phyloP scores from a whole-genome alignment of 2,888 invertebrate genomes.

The Amblyjoppa fuscipennis region DNA sequence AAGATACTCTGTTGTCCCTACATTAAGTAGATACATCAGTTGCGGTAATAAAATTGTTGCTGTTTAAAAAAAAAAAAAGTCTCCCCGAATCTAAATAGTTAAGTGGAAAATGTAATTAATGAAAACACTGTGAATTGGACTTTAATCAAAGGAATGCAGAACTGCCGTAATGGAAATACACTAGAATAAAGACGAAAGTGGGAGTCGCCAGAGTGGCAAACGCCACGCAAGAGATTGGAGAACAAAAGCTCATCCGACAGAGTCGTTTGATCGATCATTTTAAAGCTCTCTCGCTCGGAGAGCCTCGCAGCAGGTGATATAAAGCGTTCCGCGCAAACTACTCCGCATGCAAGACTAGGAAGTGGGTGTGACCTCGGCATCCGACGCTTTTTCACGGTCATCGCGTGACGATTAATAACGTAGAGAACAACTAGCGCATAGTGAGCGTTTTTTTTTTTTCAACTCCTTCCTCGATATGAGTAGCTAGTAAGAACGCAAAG shows the following conservation, averaged over 20 bases:
- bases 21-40: too few relatives aligned
- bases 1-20: too few relatives aligned
- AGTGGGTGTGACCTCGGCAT: slow-evolving; percentile 56
- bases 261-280: slow-evolving; percentile 31
- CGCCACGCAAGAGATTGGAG: slow-evolving; percentile 6
- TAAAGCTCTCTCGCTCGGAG: slow-evolving; percentile 41
- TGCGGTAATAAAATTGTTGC: too few relatives aligned
- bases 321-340: slow-evolving; percentile 37
- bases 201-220: neutral
- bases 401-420: slow-evolving; percentile 66
- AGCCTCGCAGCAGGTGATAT: slow-evolving; percentile 35
- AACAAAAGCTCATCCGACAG: slow-evolving; percentile 4
- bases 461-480: neutral
- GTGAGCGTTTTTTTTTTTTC: neutral
- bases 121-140: neutral
- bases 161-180: neutral
- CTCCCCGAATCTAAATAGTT: neutral
- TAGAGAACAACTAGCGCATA: slow-evolving; percentile 21
- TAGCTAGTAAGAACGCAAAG: slow-evolving; percentile 32
- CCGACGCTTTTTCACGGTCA: slow-evolving; percentile 64
- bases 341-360: slow-evolving; percentile 34
- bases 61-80: too few relatives aligned
- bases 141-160: neutral
- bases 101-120: neutral
- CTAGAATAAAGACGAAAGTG: neutral